Percentiles rank a stretch among this genome's conserved stretches.
phyloP scores from a whole-genome alignment of 92 coral and sea anemone species.

The Pocillopora grandis region DNA sequence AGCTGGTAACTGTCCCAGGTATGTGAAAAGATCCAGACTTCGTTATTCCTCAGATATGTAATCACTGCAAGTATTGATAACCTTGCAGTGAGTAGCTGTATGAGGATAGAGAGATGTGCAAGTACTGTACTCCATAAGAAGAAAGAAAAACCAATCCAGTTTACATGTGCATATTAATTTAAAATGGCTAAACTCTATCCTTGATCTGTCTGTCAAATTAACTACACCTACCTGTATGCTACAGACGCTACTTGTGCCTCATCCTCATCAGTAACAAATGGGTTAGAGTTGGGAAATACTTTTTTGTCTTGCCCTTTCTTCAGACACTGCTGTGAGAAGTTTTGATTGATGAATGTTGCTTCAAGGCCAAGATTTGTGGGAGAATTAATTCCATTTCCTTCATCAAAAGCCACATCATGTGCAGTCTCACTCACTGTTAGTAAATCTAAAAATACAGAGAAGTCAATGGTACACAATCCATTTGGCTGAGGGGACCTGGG shows the following conservation, averaged over 20 bases:
- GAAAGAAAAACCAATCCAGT: no score
- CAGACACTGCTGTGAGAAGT: constrained; percentile 96
- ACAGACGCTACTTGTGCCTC: constrained; percentile 91
- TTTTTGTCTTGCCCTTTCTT: constrained; percentile 59
- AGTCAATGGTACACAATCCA: background rate
- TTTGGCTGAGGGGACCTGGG: background rate
- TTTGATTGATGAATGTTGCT: constrained; percentile 98
- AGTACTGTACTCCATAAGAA: background rate
- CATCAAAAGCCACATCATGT: constrained; percentile 86
- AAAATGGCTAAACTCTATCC: no score
- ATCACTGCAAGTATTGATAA: constrained; percentile 22
- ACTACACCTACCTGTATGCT: constrained; percentile 74
- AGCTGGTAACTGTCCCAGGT: constrained; percentile 34
- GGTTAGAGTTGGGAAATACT: constrained; percentile 81
- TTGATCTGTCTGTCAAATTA: background rate
- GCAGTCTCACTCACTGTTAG: constrained; percentile 98
- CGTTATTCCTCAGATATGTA: constrained; percentile 35
- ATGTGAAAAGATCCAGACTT: constrained; percentile 40
- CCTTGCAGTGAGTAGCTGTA: constrained; percentile 33
- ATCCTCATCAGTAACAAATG: constrained; percentile 91
- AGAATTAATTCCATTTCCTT: constrained; percentile 91
- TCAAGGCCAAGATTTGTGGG: constrained; percentile 96
- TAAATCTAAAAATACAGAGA: constrained; percentile 59
- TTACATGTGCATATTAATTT: no score
- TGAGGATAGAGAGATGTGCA: background rate